Evolutionary conservation across 2,888 invertebrate species (phyloP), one percentile per base, ranked within the genome.

Genomic region (Monoplex corrugatus): DNA sequence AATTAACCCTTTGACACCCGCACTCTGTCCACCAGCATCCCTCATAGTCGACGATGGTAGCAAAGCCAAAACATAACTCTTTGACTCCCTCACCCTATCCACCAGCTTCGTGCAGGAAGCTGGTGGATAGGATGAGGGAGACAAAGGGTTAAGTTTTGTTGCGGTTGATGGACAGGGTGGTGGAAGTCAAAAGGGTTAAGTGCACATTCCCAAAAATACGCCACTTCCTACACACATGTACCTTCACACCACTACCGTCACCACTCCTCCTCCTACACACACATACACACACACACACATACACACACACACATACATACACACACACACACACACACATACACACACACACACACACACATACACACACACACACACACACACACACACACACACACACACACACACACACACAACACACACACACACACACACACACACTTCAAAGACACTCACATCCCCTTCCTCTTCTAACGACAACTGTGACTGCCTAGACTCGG

Each of bases 401-500:
- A 68, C 10, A 68, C 10, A 10, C 68, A 68, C 68, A 78, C 38
- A 28, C 28, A 68, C 13, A 8, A 16, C 50, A 8, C 50, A 16
- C 10, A 16, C 50, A 50, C 57, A 57, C 57, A 10, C 57, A 57
- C 10, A 10, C 57, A 57, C 57, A 57, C 57, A 57, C 57, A 57
- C 16, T 13, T 13, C 50, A 50, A 87, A 89, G 16, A 16, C 85
- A 93, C 93, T 92, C 91, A 93, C 93, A 90, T 92, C 92, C 50
- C 80, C 87, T 3, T 92, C 92, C 50, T 92, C 86, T 50, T 89
- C 86, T 80, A 57, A 3, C 0, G 86, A 86, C 13, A 63, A 63
- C 28, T 80, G 44, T 57, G 86, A 80, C 89, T n/a, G 90, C 87
- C 50, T 92, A 90, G 82, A 89, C 87, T 90, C 91, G 86, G 87